Conservation (phyloP, 2,797 vertebrate species). For the Catostomus latipinnis region DNA sequence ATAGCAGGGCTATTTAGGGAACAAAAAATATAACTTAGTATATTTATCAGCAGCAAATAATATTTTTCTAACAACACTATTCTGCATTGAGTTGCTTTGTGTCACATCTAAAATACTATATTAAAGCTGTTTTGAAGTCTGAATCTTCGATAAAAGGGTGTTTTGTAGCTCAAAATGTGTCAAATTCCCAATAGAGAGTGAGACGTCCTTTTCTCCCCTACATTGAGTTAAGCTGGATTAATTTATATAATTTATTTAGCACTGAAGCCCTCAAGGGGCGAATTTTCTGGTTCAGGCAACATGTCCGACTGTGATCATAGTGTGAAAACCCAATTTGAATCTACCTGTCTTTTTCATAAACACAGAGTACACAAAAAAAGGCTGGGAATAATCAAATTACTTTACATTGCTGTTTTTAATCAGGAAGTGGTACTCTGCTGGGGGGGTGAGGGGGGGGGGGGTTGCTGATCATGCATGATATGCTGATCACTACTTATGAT, state of each 20-base stretch:
- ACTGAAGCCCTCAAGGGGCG: slow-evolving; percentile 20
- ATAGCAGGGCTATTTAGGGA: too few relatives aligned
- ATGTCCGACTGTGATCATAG: background rate
- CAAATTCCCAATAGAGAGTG: background rate
- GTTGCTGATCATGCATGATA: too few relatives aligned
- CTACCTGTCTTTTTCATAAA: background rate
- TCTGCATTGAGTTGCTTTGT: too few relatives aligned
- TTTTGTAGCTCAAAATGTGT: background rate
- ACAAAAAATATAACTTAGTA: too few relatives aligned
- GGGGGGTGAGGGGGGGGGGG: too few relatives aligned
- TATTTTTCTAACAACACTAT: too few relatives aligned
- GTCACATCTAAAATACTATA: too few relatives aligned
- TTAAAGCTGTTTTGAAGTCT: too few relatives aligned
- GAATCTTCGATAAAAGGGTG: background rate
- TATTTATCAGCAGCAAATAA: too few relatives aligned
- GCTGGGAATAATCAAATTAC: background rate
- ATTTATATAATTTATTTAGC: slow-evolving; percentile 46
- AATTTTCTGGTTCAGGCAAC: slow-evolving; percentile 42
- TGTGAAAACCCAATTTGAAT: slow-evolving; percentile 33
- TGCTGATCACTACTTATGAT: too few relatives aligned
- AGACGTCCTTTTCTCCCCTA: slow-evolving; percentile 12
- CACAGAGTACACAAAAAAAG: background rate
- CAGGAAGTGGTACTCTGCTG: too few relatives aligned
- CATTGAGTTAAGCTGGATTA: slow-evolving; percentile 23
- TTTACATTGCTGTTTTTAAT: background rate